A percentile compares a stretch with the other conserved stretches of the same genome.
Evolutionary conservation across 2,888 invertebrate species (phyloP).

Genomic region (Malachius bipustulatus): DNA sequence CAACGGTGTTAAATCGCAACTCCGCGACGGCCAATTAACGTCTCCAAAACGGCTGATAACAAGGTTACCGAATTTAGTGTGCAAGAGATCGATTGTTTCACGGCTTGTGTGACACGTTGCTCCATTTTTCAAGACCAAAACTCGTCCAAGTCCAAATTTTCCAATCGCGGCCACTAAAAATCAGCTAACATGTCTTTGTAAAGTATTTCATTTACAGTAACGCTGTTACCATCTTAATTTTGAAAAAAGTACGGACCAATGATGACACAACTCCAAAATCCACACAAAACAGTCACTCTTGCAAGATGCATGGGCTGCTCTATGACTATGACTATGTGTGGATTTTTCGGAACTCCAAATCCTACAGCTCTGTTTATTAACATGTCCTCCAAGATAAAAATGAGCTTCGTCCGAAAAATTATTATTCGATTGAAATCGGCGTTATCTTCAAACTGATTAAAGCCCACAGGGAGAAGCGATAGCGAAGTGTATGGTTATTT

Average conservation of each 20-base stretch:
- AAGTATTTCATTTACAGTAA: constrained; percentile 10
- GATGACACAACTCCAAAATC: constrained; percentile 12
- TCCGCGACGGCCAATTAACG: constrained; percentile 7
- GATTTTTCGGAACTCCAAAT: not conserved
- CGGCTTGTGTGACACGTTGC: constrained; percentile 13
- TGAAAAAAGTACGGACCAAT: constrained; percentile 12
- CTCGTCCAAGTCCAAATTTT: constrained; percentile 7
- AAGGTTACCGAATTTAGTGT: constrained; percentile 9
- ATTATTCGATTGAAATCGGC: not conserved
- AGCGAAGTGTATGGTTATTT: not conserved
- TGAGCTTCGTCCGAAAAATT: constrained; percentile 1
- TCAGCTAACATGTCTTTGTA: constrained; percentile 9
- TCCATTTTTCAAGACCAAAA: constrained; percentile 12
- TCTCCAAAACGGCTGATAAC: constrained; percentile 7
- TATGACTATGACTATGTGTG: constrained; percentile 1
- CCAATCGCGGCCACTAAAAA: constrained; percentile 5
- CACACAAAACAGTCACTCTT: constrained; percentile 14
- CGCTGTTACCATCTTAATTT: constrained; percentile 10
- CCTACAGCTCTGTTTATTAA: not conserved
- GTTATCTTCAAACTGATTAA: constrained; percentile 10
- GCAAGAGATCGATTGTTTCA: constrained; percentile 12
- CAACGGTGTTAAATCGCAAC: constrained; percentile 6
- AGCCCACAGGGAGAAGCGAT: constrained; percentile 9
- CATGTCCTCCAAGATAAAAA: constrained; percentile 5
- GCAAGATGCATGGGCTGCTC: constrained; percentile 8